Conservation (phyloP, 2,797 vertebrate genomes). For the Clarias platycephalus region DNA sequence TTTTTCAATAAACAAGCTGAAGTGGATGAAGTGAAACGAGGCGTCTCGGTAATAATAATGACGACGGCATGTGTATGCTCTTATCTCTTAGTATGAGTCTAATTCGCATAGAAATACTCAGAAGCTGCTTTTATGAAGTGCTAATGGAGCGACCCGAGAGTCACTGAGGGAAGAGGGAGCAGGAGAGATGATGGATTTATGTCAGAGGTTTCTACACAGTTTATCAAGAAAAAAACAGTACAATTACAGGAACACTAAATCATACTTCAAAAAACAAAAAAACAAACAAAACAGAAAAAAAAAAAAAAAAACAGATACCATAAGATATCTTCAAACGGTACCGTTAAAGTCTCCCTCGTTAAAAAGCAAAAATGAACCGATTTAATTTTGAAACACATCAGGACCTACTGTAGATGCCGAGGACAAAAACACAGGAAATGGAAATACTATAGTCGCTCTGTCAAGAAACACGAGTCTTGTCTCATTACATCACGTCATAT, state of each 20-base stretch:
- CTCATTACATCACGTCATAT: background rate
- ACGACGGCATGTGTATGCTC: slow-evolving; percentile 44
- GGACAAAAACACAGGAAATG: slow-evolving; percentile 60
- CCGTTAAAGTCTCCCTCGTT: slow-evolving; percentile 63
- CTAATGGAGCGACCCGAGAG: slow-evolving; percentile 75
- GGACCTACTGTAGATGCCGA: slow-evolving; percentile 25
- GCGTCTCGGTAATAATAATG: slow-evolving; percentile 61
- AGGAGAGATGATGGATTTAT: slow-evolving; percentile 73
- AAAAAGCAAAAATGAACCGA: slow-evolving; percentile 49
- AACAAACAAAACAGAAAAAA: slow-evolving; percentile 66
- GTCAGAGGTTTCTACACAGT: slow-evolving; percentile 81
- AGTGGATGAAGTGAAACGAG: slow-evolving; percentile 69
- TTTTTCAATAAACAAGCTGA: slow-evolving; percentile 77
- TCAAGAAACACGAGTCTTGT: slow-evolving; percentile 24
- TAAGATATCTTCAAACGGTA: slow-evolving; percentile 65
- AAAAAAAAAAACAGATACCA: slow-evolving; percentile 64
- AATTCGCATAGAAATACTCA: slow-evolving; percentile 80
- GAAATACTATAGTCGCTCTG: slow-evolving; percentile 41
- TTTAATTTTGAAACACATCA: slow-evolving; percentile 65
- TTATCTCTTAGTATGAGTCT: slow-evolving; percentile 70
- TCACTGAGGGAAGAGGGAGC: slow-evolving; percentile 68
- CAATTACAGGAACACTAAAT: slow-evolving; percentile 87
- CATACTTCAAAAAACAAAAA: slow-evolving; percentile 68
- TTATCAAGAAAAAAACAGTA: slow-evolving; percentile 85
- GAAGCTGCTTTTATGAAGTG: slow-evolving; percentile 74